These are phyloP conservation scores for Cydia fagiglandana DNA, from an alignment of 1,140 invertebrate genomes.

Conservation along the genomic window DNA sequence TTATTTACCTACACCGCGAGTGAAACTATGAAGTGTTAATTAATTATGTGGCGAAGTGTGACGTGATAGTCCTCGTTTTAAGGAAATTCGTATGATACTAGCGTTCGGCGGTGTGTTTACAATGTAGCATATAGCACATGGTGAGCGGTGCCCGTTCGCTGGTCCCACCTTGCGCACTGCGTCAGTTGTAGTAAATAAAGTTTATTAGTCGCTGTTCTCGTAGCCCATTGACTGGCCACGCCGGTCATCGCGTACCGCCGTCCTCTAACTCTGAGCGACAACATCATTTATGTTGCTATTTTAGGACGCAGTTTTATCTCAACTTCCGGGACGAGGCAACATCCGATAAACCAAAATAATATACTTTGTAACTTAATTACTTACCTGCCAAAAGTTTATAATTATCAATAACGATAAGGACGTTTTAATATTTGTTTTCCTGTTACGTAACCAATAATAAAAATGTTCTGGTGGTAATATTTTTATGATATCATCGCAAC, in stretches of 20 bases:
- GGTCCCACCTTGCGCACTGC: conserved; percentile 29
- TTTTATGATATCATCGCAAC: too few species aligned
- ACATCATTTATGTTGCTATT: conserved; percentile 25
- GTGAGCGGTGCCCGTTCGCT: conserved; percentile 16
- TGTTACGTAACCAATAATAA: too few species aligned
- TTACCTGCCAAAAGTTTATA: background rate
- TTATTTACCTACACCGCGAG: conserved; percentile 49
- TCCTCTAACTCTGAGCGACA: background rate
- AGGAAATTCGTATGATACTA: conserved; percentile 27
- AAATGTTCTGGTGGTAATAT: too few species aligned
- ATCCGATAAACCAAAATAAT: background rate
- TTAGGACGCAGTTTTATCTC: conserved; percentile 23
- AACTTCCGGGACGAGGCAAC: background rate
- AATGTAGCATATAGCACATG: conserved; percentile 32
- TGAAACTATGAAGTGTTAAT: conserved; percentile 45
- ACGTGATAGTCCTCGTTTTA: conserved; percentile 39
- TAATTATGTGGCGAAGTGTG: conserved; percentile 37
- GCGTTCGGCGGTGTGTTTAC: conserved; percentile 23
- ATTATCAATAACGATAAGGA: too few species aligned
- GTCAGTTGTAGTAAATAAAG: conserved; percentile 31
- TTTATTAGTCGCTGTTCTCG: conserved; percentile 16
- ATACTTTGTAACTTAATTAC: background rate
- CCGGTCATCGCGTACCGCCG: conserved; percentile 10
- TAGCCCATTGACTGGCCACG: conserved; percentile 22
- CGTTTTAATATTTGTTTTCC: too few species aligned